Base-by-base conservation (phyloP, 2,888 invertebrate genomes). In the Leptodirus hochenwartii region DNA sequence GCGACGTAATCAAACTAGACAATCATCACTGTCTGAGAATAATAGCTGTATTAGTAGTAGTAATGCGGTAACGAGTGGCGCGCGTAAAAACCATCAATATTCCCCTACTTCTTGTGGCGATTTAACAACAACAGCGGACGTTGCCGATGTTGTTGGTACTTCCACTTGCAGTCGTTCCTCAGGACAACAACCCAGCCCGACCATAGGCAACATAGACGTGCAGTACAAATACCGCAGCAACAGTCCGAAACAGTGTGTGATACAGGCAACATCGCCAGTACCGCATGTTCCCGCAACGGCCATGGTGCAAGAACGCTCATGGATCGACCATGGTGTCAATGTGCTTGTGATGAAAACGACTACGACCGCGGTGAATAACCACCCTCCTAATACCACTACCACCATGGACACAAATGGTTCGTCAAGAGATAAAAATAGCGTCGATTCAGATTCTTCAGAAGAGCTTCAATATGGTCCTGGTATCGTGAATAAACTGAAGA, bases 381-480 rank as follows among this genome's bases (percentile, higher is more conserved):
- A 29, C 26, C 22, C 34, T 17, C 12, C 29, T n/a, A n/a, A n/a
- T n/a, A n/a, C 43, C 30, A 33, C 41, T 36, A 37, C 38, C 36
- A 43, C 13, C 29, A 15, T 30, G 25, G 22, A 31, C n/a, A n/a
- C n/a, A n/a, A n/a, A n/a, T n/a, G n/a, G n/a, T n/a, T n/a, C 10
- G 12, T 27, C 14, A 27, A n/a, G 9, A 27, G 34, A 43, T 25
- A 43, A 41, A 32, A 40, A 50, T 20, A 58, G 56, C 25, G 51
- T 50, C 29, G 59, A 61, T 36, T 62, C 63, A 32, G 69, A 69
- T 47, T 64, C 66, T 30, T 65, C 66, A 41, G 84, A 84, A 54
- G 87, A 87, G 51, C 60, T 87, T 33, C 75, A 78, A 49, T 87
- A 88, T 60, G 88, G 88, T 1, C 88, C 88, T 29, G 87, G 88